Base-by-base conservation (phyloP, 2,113 vertebrate genomes). In the Toxotes jaculatrix region DNA sequence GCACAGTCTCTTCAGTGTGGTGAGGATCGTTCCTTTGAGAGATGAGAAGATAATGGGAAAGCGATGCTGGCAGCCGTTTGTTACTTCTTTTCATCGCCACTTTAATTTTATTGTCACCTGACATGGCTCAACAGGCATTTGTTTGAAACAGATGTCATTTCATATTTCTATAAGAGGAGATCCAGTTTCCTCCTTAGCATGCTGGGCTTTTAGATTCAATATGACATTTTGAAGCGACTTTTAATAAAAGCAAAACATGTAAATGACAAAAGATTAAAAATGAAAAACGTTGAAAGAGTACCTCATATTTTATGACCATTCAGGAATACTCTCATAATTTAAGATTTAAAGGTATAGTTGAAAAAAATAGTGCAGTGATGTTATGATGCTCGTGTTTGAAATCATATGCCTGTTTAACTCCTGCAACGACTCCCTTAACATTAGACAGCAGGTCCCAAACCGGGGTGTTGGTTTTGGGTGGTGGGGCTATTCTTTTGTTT, bases 21-120 rank as follows among this genome's bases (percentile, higher is more conserved):
- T 40, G 23, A 63, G 64, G 68, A 78, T 70, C 64, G 27, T 36
- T 84, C 69, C 73, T 77, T 34, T 36, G 72, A 85, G 79, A 79
- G 17, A 12, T 7, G 7, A 63, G 42, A 69, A 55, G 43, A 79
- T 78, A 71, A 80, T 42, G 1, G 57, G 21, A 67, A 72, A 85
- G 17, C 45, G 60, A 83, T 45, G 72, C 23, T 61, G 63, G 57
- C 47, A 9, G 72, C 36, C 47, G 45, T 71, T 76, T 76, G 12
- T 62, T 65, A 12, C 23, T 61, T 79, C 16, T 70, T 49, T 75
- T 70, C 38, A 57, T 19, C 1, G 3, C 17, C 9, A 11, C 64
- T 80, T 88, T 56, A 69, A 68, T 36, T 27, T 77, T 47, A 21
- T 19, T 32, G 34, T 63, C 62, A 65, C n/a, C 0, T 64, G 10